phyloP scores from a whole-genome alignment of 2,797 vertebrate genomes.

The Thalassophryne amazonica region DNA sequence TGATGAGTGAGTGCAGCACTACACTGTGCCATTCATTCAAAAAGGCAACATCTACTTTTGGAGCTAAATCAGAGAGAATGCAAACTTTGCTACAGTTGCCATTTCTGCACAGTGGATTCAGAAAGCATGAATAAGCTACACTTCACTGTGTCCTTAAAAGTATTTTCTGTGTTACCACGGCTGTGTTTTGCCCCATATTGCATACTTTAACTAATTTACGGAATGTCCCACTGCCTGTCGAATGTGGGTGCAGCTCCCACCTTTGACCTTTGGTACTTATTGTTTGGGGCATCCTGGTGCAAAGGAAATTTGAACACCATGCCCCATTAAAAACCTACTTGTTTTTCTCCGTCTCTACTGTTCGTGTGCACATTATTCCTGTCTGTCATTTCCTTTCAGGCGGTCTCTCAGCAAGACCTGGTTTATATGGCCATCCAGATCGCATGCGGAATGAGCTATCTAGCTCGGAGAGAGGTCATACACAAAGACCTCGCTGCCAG shows the following conservation, averaged over 20 bases:
- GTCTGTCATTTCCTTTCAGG: constrained; percentile 72
- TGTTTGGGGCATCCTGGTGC: background rate
- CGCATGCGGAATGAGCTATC: constrained; percentile 98
- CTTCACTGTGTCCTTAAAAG: constrained; percentile 22
- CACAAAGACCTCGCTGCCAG: constrained; percentile 97
- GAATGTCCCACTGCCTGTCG: constrained; percentile 1
- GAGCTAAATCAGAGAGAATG: background rate
- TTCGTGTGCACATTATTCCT: constrained; percentile 5
- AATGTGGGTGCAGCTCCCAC: constrained; percentile 11
- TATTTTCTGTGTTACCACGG: constrained; percentile 6
- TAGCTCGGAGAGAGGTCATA: constrained; percentile 95
- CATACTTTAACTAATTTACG: constrained; percentile 1
- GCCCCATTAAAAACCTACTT: constrained; percentile 15
- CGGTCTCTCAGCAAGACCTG: constrained; percentile 96
- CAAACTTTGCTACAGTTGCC: constrained; percentile 7
- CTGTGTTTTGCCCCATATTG: constrained; percentile 19
- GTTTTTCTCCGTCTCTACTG: constrained; percentile 6
- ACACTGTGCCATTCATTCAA: constrained; percentile 5
- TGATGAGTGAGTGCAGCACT: background rate
- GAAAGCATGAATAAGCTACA: background rate
- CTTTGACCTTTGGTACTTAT: background rate
- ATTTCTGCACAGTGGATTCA: background rate
- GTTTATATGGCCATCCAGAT: constrained; percentile 99
- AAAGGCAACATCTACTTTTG: constrained; percentile 37
- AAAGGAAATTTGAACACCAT: constrained; percentile 21